A percentile compares a stretch with the other conserved stretches of the same genome.
Conservation (phyloP, 2,888 invertebrate species). For the Venusia cambrica region DNA sequence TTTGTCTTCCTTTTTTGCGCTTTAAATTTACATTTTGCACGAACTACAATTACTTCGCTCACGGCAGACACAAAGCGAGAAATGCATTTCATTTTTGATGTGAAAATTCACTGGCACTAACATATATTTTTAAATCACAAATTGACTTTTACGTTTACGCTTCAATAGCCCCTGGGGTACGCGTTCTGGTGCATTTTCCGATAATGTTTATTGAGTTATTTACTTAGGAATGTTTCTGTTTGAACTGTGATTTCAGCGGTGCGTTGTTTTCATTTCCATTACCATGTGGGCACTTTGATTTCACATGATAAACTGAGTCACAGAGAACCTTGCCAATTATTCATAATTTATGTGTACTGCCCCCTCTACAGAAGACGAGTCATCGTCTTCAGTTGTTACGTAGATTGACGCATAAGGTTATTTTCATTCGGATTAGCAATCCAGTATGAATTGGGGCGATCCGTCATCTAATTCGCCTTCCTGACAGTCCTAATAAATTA, state of each 20-base stretch:
- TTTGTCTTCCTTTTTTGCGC: neutral
- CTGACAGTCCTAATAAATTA: constrained; percentile 38
- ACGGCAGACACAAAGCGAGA: constrained; percentile 3
- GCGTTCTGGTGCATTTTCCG: constrained; percentile 9
- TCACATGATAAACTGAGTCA: constrained; percentile 46
- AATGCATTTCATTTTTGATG: constrained; percentile 7
- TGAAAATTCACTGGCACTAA: constrained; percentile 1
- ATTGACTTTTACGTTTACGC: constrained; percentile 7
- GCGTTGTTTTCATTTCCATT: constrained; percentile 35
- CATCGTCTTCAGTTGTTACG: constrained; percentile 53
- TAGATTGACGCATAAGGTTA: constrained; percentile 65
- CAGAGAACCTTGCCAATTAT: constrained; percentile 63
- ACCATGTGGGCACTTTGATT: constrained; percentile 39
- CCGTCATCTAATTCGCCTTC: constrained; percentile 33
- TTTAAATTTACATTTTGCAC: constrained; percentile 11
- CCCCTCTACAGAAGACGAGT: constrained; percentile 49
- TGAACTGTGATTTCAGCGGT: constrained; percentile 38
- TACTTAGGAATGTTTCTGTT: constrained; percentile 21
- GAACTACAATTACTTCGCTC: constrained; percentile 5
- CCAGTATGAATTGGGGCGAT: constrained; percentile 38
- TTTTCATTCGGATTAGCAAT: constrained; percentile 51
- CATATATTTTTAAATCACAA: constrained; percentile 2
- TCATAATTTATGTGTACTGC: constrained; percentile 63
- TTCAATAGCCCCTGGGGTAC: constrained; percentile 4
- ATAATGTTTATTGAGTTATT: constrained; percentile 7